phyloP scores from a whole-genome alignment of 2,113 vertebrate species.

The Andinoacara biseriatus region DNA sequence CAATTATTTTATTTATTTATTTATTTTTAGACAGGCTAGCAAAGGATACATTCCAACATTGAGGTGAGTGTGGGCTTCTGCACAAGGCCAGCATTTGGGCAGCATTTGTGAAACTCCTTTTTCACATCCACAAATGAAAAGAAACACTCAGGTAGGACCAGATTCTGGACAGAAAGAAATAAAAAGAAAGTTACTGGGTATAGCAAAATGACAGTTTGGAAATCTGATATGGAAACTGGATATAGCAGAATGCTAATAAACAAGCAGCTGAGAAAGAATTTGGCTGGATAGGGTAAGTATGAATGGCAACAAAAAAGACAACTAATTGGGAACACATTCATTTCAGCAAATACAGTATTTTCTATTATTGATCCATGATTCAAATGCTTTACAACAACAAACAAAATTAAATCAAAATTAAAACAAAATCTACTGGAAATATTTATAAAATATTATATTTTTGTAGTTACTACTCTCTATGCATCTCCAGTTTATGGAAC shows the following conservation, averaged over 20 bases:
- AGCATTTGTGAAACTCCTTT: conserved; percentile 90
- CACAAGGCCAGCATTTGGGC: conserved; percentile 80
- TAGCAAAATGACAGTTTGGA: not conserved
- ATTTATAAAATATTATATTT: not conserved
- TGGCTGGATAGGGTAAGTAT: not conserved
- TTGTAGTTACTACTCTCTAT: not conserved
- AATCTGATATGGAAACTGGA: not conserved
- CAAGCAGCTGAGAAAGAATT: not conserved
- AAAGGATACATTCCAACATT: conserved; percentile 94
- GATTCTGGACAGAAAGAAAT: conserved; percentile 80
- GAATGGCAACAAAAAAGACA: not conserved
- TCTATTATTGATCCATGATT: not conserved
- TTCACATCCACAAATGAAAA: conserved; percentile 92
- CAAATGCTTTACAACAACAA: not conserved
- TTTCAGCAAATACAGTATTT: not conserved
- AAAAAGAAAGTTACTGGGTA: conserved; percentile 8
- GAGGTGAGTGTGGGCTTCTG: conserved; percentile 85
- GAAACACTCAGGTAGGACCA: conserved; percentile 91
- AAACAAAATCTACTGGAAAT: not conserved
- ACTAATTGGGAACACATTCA: not conserved
- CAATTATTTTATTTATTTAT: too few species aligned
- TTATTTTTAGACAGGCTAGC: not conserved
- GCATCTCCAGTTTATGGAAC: not conserved
- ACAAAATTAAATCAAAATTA: too few species aligned
- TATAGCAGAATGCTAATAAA: not conserved